Conservation (phyloP, 2,888 invertebrate species). For the Chelonus formosanus region DNA sequence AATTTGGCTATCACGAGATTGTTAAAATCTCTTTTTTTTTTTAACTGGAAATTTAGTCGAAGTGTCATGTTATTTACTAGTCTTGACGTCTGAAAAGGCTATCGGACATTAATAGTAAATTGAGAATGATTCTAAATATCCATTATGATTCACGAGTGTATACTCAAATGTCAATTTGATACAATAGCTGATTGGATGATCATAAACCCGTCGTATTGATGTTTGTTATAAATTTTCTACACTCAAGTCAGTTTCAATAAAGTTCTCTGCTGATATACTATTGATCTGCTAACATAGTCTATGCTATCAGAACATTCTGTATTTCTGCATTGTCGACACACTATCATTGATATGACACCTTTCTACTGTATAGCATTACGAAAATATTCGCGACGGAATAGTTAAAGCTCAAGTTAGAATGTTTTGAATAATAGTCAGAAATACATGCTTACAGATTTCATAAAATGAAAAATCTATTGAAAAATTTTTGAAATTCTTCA, state of each 20-base stretch:
- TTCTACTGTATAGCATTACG: too few species aligned
- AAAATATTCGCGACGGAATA: too few species aligned
- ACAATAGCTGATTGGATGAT: constrained; percentile 4
- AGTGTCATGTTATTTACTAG: too few species aligned
- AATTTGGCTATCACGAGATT: neutral
- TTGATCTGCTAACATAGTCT: constrained; percentile 15
- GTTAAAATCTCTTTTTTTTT: constrained; percentile 27
- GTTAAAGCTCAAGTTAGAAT: too few species aligned
- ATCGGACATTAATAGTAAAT: neutral
- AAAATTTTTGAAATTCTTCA: too few species aligned
- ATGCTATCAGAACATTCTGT: constrained; percentile 1
- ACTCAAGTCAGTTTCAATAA: constrained; percentile 45
- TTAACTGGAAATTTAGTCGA: neutral
- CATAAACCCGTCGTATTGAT: constrained; percentile 26
- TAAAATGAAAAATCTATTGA: too few species aligned
- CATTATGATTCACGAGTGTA: neutral
- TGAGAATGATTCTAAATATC: neutral
- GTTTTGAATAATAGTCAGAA: too few species aligned
- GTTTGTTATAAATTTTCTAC: constrained; percentile 32
- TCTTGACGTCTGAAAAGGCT: neutral
- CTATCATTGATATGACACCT: neutral
- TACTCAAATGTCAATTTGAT: neutral
- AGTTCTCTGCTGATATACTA: constrained; percentile 20
- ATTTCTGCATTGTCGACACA: constrained; percentile 42
- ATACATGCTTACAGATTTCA: too few species aligned